phyloP scores from a whole-genome alignment of 2,888 invertebrate genomes.

The Ganaspis brasiliensis region DNA sequence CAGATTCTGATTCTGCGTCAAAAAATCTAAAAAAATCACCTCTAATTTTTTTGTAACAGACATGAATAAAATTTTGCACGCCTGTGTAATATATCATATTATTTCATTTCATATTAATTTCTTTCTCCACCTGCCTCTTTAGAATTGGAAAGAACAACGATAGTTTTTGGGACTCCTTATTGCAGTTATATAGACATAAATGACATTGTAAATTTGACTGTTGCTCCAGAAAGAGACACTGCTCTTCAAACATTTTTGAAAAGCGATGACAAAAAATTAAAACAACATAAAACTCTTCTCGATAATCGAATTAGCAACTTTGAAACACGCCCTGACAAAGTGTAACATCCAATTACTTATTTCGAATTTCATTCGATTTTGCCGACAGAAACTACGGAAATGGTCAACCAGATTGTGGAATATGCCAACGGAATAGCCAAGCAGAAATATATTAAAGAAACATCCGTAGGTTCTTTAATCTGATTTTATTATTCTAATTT shows the following conservation, averaged over 20 bases:
- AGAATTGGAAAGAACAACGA: conserved; percentile 84
- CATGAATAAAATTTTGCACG: too few relatives aligned
- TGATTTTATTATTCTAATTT: background rate
- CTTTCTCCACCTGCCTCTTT: conserved; percentile 73
- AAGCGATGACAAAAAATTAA: conserved; percentile 57
- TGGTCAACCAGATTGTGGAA: conserved; percentile 86
- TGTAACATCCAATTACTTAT: conserved; percentile 91
- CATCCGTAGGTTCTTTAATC: conserved; percentile 63
- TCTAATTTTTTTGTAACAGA: too few relatives aligned
- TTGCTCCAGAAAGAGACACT: conserved; percentile 87
- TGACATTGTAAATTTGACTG: conserved; percentile 89
- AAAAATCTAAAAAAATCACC: too few relatives aligned
- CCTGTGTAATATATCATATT: too few relatives aligned
- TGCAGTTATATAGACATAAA: conserved; percentile 91
- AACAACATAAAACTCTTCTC: conserved; percentile 81
- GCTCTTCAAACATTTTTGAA: conserved; percentile 86
- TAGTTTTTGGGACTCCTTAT: conserved; percentile 88
- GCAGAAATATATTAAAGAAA: conserved; percentile 84
- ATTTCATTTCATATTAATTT: too few relatives aligned
- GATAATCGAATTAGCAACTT: conserved; percentile 89
- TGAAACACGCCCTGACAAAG: conserved; percentile 88
- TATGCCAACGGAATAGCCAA: conserved; percentile 87
- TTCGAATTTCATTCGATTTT: conserved; percentile 91
- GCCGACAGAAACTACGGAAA: conserved; percentile 88
- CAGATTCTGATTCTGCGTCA: too few relatives aligned